Conservation (phyloP, 2,797 vertebrate genomes). For the Girardinus metallicus region DNA sequence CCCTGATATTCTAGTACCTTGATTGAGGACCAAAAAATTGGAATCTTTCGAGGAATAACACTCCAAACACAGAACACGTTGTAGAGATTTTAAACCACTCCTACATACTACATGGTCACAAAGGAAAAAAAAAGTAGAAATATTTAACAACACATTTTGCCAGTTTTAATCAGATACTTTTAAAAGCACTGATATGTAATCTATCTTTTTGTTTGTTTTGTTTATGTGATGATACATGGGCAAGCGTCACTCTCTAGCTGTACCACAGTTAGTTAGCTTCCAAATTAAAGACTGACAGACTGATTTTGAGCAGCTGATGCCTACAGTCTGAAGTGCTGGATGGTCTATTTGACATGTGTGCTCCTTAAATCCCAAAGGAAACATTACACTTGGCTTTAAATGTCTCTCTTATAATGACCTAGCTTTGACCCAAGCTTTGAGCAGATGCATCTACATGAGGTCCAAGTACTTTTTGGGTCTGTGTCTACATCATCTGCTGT, state of each 20-base stretch:
- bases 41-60: background rate
- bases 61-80: background rate
- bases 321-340: constrained; percentile 26
- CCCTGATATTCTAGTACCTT: no score
- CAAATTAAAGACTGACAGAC: constrained; percentile 13
- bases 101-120: background rate
- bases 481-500: constrained; percentile 7
- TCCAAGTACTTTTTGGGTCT: constrained; percentile 9
- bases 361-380: constrained; percentile 41
- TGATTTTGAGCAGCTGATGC: constrained; percentile 42
- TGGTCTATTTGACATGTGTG: constrained; percentile 30
- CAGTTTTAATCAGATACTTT: background rate
- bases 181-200: no score
- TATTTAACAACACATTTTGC: background rate
- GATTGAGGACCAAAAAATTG: background rate
- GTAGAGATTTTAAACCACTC: background rate
- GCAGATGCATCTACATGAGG: constrained; percentile 24
- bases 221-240: background rate
- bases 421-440: constrained; percentile 49
- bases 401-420: constrained; percentile 44
- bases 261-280: constrained; percentile 11
- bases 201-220: background rate
- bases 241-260: background rate
- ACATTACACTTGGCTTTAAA: constrained; percentile 51
- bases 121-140: background rate